Percentiles rank a stretch among this genome's conserved stretches.
These are phyloP conservation scores for Trochalopteron elliotii DNA, from an alignment of 2,113 vertebrate genomes.

Conservation along the genomic window DNA sequence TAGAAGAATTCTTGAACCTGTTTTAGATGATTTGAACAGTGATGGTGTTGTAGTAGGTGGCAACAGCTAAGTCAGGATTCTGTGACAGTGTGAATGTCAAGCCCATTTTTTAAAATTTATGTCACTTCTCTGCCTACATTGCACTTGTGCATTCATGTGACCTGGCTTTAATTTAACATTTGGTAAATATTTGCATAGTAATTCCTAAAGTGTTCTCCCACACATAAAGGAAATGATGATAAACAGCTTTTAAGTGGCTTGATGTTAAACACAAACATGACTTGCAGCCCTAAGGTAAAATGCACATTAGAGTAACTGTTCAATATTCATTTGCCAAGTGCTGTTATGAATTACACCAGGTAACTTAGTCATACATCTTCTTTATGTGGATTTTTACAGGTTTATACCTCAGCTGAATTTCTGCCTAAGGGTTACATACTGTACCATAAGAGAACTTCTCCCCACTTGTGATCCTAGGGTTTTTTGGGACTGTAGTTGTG, in stretches of 20 bases:
- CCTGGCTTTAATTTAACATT: constrained; percentile 62
- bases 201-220: constrained; percentile 52
- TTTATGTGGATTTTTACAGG: neutral
- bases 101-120: neutral
- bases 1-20: neutral
- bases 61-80: neutral
- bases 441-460: neutral
- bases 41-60: neutral
- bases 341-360: neutral
- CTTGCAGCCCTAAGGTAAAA: constrained; percentile 60
- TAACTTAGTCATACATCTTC: neutral
- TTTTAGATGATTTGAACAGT: neutral
- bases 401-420: neutral
- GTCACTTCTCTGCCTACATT: neutral
- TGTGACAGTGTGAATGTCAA: neutral
- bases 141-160: constrained; percentile 44
- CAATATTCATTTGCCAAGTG: constrained; percentile 58
- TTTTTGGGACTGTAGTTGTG: neutral
- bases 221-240: constrained; percentile 60
- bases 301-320: constrained; percentile 22
- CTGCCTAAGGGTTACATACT: neutral
- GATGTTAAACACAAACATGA: constrained; percentile 62
- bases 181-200: constrained; percentile 70
- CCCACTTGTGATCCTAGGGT: neutral
- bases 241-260: constrained; percentile 64